A percentile compares a stretch with the other conserved stretches of the same genome.
These are phyloP conservation scores for Macquaria australasica DNA, from an alignment of 2,113 vertebrate genomes.

Conservation along the genomic window DNA sequence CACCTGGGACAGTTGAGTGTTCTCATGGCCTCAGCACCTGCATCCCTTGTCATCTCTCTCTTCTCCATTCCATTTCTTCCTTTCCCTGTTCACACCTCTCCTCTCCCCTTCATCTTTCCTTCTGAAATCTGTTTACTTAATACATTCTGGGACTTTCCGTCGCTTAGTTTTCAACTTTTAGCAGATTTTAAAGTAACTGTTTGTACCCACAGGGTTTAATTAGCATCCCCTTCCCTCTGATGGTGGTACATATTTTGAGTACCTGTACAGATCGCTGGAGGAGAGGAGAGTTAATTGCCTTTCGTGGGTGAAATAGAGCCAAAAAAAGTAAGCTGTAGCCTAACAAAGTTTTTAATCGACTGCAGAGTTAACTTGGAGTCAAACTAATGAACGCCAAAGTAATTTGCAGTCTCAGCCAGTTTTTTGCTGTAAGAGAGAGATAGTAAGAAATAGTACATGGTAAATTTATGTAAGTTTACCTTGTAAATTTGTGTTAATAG, in stretches of 20 bases:
- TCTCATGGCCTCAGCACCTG: neutral
- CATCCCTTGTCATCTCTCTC: neutral
- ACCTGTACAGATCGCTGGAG: slow-evolving; percentile 45
- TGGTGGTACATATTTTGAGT: slow-evolving; percentile 30
- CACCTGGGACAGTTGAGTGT: neutral
- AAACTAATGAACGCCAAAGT: slow-evolving; percentile 36
- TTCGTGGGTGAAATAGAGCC: slow-evolving; percentile 24
- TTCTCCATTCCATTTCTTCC: neutral
- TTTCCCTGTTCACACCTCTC: neutral
- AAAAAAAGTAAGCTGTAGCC: slow-evolving; percentile 4
- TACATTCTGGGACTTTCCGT: slow-evolving; percentile 2
- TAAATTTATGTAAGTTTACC: neutral
- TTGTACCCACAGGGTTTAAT: slow-evolving; percentile 39
- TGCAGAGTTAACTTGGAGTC: slow-evolving; percentile 31
- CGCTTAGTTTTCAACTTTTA: slow-evolving; percentile 18
- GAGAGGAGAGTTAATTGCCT: slow-evolving; percentile 58
- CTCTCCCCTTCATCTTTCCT: neutral
- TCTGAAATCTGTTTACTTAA: slow-evolving; percentile 12
- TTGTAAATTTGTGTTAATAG: neutral
- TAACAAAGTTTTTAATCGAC: slow-evolving; percentile 51
- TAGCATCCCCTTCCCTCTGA: slow-evolving; percentile 39
- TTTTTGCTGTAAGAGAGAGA: slow-evolving; percentile 21
- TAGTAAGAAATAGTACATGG: neutral
- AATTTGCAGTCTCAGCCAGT: slow-evolving; percentile 46
- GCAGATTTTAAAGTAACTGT: slow-evolving; percentile 19